A percentile compares a stretch with the other conserved stretches of the same genome.
These are phyloP conservation scores for Neofelis nebulosa DNA, from an alignment of 2,113 vertebrate genomes.

Conservation along the genomic window DNA sequence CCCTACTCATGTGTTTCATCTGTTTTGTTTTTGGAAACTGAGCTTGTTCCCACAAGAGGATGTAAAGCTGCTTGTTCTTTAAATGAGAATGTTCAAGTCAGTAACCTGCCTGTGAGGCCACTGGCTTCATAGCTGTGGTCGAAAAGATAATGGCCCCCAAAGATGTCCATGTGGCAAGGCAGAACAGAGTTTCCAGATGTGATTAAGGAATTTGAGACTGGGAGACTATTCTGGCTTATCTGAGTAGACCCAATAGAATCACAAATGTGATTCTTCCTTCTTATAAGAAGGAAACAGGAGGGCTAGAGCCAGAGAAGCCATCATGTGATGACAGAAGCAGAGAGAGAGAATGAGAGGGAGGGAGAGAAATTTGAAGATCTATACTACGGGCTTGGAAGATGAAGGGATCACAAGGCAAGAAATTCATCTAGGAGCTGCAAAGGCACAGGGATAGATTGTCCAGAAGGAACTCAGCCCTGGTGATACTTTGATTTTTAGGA, in stretches of 20 bases:
- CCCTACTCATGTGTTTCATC: neutral
- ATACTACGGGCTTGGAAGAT: neutral
- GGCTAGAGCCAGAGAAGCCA: neutral
- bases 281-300: neutral
- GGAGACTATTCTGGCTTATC: neutral
- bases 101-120: neutral
- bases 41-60: neutral
- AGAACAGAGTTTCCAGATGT: neutral
- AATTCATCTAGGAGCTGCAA: neutral
- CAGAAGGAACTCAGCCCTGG: neutral
- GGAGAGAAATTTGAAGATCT: neutral
- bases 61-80: neutral
- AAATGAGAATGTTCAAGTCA: neutral
- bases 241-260: neutral
- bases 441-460: neutral
- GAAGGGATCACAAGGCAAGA: neutral
- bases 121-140: neutral
- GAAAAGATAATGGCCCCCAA: neutral
- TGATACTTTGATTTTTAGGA: neutral
- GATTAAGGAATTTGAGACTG: neutral
- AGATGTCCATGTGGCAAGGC: neutral
- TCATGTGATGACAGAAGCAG: neutral
- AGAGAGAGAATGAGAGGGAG: neutral
- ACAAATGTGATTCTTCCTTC: neutral
- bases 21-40: neutral